phyloP scores from a whole-genome alignment of 2,113 vertebrate species.

The Callipepla californica region DNA sequence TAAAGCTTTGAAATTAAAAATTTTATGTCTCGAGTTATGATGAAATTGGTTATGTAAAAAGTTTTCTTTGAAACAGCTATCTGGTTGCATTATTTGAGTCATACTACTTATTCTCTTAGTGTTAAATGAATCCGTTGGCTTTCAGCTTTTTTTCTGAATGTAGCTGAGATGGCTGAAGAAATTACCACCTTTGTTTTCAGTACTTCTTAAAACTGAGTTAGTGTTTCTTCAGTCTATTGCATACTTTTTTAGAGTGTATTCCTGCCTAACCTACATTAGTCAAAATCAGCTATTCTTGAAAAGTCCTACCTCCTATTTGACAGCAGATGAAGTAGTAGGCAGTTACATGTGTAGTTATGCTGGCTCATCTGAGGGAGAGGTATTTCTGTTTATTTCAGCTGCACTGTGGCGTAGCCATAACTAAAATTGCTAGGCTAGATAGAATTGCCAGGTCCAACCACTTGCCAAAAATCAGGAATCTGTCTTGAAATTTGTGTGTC shows the following conservation, averaged over 20 bases:
- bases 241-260: background rate
- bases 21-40: background rate
- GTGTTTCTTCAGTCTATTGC: background rate
- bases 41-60: background rate
- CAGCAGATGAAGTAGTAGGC: background rate
- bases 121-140: background rate
- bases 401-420: background rate
- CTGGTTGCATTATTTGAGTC: background rate
- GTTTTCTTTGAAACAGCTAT: background rate
- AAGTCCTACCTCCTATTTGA: background rate
- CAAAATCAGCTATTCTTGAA: background rate
- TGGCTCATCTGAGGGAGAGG: background rate
- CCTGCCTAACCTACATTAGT: background rate
- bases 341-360: background rate
- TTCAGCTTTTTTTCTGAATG: background rate
- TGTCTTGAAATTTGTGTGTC: background rate
- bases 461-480: background rate
- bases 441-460: background rate
- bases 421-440: background rate
- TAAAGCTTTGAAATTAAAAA: background rate
- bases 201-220: background rate
- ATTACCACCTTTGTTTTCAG: background rate
- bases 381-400: slow-evolving; percentile 7
- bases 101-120: background rate
- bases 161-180: background rate